Conservation (phyloP, 2,888 invertebrate species). For the Dromius quadrimaculatus region DNA sequence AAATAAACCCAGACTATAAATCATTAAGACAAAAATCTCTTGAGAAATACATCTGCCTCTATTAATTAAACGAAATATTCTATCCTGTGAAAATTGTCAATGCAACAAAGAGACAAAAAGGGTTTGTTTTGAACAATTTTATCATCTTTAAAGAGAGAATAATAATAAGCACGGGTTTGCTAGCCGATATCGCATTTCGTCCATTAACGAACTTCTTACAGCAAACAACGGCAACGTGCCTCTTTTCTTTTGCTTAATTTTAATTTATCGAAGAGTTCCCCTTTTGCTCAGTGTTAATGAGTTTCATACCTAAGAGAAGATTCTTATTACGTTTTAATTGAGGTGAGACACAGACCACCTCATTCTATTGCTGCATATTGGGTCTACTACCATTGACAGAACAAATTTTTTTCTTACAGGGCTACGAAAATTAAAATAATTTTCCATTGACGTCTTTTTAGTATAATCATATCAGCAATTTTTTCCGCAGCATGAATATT, state of each 20-base stretch:
- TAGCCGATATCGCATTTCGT: constrained; percentile 47
- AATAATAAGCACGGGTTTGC: constrained; percentile 23
- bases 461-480: too few relatives aligned
- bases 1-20: constrained; percentile 14
- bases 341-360: constrained; percentile 65
- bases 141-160: constrained; percentile 14
- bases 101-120: not conserved
- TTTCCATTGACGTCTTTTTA: too few relatives aligned
- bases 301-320: constrained; percentile 66
- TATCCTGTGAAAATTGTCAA: too few relatives aligned
- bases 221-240: constrained; percentile 50
- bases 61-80: too few relatives aligned
- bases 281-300: constrained; percentile 66
- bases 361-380: constrained; percentile 58
- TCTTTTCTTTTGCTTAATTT: constrained; percentile 49
- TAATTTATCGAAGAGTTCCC: constrained; percentile 57
- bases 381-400: constrained; percentile 49
- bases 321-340: constrained; percentile 69
- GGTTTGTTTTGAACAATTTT: too few relatives aligned
- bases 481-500: too few relatives aligned
- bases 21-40: too few relatives aligned
- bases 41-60: too few relatives aligned
- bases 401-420: not conserved
- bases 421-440: constrained; percentile 49
- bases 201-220: constrained; percentile 50